Evolutionary conservation across 2,888 invertebrate genomes (phyloP).

Genomic region (Clistopyga incitator): DNA sequence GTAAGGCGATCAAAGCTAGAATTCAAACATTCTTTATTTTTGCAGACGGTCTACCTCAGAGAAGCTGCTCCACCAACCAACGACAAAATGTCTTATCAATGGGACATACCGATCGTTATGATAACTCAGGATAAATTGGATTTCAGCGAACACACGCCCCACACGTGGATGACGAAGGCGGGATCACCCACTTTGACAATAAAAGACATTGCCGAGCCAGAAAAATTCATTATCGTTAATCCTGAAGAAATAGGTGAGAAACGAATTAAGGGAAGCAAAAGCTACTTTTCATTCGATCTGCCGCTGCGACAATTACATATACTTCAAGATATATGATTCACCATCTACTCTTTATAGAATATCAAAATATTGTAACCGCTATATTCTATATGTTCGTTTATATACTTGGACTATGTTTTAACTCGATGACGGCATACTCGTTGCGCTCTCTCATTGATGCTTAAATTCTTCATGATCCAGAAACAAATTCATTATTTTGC

Average conservation of each 20-base stretch:
- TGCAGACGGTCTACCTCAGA: constrained; percentile 68
- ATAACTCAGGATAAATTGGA: constrained; percentile 87
- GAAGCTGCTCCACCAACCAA: constrained; percentile 87
- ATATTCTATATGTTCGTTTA: no score
- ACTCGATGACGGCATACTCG: no score
- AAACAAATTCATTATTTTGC: no score
- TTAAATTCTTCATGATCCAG: no score
- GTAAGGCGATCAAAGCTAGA: neutral
- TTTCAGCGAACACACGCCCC: constrained; percentile 86
- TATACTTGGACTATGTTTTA: no score
- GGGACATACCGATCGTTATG: constrained; percentile 91
- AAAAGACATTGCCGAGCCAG: constrained; percentile 85
- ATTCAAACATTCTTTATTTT: constrained; percentile 36
- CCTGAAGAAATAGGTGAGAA: constrained; percentile 92
- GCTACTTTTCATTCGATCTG: neutral
- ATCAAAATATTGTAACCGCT: no score
- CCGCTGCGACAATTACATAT: no score
- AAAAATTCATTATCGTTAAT: constrained; percentile 91
- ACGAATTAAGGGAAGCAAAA: neutral
- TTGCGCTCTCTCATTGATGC: no score
- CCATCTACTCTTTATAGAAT: no score
- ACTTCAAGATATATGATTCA: no score
- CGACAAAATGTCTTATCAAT: constrained; percentile 87
- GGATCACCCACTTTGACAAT: constrained; percentile 85
- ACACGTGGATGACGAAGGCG: constrained; percentile 88